These are phyloP conservation scores for Conus ventricosus DNA, from an alignment of 1,140 invertebrate species.

Conservation along the genomic window DNA sequence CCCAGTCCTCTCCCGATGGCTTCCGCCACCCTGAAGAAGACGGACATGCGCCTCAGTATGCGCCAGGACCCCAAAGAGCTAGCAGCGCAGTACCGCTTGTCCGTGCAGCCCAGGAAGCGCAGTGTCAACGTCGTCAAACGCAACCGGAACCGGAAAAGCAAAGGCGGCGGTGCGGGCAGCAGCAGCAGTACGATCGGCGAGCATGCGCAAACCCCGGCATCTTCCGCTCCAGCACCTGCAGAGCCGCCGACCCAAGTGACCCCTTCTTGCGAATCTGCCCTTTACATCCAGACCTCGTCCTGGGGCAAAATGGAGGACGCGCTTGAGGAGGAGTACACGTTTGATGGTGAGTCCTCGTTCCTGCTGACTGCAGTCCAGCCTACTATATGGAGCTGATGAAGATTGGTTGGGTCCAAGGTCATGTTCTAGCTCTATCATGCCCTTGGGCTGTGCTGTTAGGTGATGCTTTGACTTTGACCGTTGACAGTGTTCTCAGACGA, in stretches of 20 bases:
- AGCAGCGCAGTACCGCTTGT: slow-evolving; percentile 23
- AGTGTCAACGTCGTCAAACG: slow-evolving; percentile 28
- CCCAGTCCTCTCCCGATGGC: neutral
- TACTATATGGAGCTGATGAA: too few relatives aligned
- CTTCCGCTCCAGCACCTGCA: neutral
- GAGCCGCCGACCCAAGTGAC: neutral
- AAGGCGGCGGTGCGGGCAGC: neutral
- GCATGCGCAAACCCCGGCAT: neutral
- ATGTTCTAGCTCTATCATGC: too few relatives aligned
- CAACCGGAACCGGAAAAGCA: neutral
- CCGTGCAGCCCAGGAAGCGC: slow-evolving; percentile 7
- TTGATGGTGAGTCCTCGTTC: neutral
- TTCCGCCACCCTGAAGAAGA: neutral
- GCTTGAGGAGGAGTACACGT: neutral
- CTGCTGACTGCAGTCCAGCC: too few relatives aligned
- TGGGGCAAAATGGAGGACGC: neutral
- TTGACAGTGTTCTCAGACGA: too few relatives aligned
- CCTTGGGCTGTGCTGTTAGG: too few relatives aligned
- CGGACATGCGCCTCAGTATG: neutral
- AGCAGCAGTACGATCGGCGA: neutral
- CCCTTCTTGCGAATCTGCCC: neutral
- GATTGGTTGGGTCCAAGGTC: too few relatives aligned
- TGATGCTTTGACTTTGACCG: too few relatives aligned
- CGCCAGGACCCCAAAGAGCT: slow-evolving; percentile 26
- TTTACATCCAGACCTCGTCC: neutral